Base-by-base conservation (phyloP, 2,888 invertebrate genomes). In the Leptinotarsa juncta region DNA sequence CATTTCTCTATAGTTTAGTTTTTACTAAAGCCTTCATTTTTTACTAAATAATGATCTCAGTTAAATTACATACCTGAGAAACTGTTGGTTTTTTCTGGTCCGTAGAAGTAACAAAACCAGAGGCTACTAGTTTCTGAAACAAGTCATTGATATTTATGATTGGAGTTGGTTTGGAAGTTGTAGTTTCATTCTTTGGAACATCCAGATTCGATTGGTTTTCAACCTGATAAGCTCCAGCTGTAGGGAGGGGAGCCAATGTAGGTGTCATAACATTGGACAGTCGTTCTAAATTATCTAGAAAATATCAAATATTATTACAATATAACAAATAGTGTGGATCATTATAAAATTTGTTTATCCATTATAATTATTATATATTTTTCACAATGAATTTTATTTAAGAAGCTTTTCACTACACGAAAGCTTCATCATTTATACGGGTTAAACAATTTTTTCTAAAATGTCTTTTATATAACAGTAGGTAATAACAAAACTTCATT, bases 71-170 rank as follows among this genome's bases (percentile, higher is more conserved):
- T 62, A 67, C 67, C 66, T 62, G 70, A 18, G 75, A 50, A 67
- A 73, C 32, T 69, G 74, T 42, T n/a, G 77, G 48, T 60, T 73
- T 76, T 15, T 74, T 69, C n/a, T 51, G 57, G 12, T 75, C 73
- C 3, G 69, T 55, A n/a, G 82, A 84, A 18, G 90, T 91, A 51
- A 96, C 91, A 67, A 96, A 93, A n/a, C 96, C 97, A 2, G 95
- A 94, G 0, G 94, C 94, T 1, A 97, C 93, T 10, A 98, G 88
- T 86, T 96, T 95, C 77, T 95, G 93, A 85, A 97, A 95, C 48
- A 98, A 88, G 80, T 96, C 95, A 77, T 92, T 94, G 32, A 98
- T 94, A 83, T 96, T 95, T 16, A 83, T 55, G 2, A 73, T 10
- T 4, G 75, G 70, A 20, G 74, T 86, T 72, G 88, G 87, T 42